These are phyloP conservation scores for Apotomis betuletana DNA, from an alignment of 2,888 invertebrate genomes.

Conservation along the genomic window DNA sequence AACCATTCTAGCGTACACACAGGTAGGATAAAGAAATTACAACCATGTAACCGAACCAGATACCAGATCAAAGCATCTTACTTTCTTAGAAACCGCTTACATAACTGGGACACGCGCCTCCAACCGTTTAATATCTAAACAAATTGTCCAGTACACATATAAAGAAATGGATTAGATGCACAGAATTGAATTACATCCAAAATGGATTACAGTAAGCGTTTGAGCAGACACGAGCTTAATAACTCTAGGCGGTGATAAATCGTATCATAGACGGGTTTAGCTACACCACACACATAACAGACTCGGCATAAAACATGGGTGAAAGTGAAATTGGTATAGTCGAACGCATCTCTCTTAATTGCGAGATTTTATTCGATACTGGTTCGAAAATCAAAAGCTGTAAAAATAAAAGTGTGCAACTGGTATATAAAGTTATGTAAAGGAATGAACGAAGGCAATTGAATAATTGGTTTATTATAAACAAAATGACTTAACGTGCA, in stretches of 20 bases:
- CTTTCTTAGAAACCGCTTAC: conserved; percentile 6
- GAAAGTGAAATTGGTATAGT: conserved; percentile 52
- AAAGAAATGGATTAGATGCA: conserved; percentile 6
- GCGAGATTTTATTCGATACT: conserved; percentile 33
- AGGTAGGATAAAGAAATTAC: conserved; percentile 16
- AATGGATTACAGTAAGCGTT: conserved; percentile 30
- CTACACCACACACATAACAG: conserved; percentile 12
- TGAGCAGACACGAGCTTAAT: conserved; percentile 20
- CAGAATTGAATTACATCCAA: conserved; percentile 8
- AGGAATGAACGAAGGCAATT: background rate
- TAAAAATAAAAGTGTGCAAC: conserved; percentile 28
- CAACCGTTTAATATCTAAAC: conserved; percentile 28
- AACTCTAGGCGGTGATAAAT: conserved; percentile 34
- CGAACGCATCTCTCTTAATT: conserved; percentile 34
- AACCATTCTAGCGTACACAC: conserved; percentile 6
- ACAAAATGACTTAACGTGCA: background rate
- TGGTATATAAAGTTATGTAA: conserved; percentile 2
- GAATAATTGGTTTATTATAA: background rate
- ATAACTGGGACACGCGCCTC: conserved; percentile 8
- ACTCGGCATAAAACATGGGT: conserved; percentile 41
- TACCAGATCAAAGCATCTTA: conserved; percentile 15
- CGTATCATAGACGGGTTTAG: conserved; percentile 19
- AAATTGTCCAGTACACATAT: conserved; percentile 24
- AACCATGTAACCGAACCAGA: conserved; percentile 5
- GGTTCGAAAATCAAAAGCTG: conserved; percentile 27